Conservation (phyloP, 2,888 invertebrate species). For the Dryomyza anilis region DNA sequence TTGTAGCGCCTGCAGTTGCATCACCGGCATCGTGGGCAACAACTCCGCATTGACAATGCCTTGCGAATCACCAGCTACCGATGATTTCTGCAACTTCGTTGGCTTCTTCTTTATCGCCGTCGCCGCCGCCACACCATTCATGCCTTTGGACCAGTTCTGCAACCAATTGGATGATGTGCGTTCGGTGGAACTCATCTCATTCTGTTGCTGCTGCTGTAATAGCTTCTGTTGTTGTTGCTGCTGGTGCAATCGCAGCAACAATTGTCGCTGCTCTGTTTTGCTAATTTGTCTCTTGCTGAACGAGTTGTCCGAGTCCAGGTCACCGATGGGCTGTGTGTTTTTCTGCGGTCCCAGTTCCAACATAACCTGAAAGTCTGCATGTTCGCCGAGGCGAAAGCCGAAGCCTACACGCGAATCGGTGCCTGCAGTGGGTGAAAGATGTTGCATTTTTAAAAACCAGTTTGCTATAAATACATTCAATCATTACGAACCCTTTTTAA, state of each 20-base stretch:
- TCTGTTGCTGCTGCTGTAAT: conserved; percentile 51
- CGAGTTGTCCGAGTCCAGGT: conserved; percentile 49
- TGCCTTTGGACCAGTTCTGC: conserved; percentile 66
- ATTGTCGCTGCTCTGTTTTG: conserved; percentile 41
- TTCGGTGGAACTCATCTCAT: conserved; percentile 56
- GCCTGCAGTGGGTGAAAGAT: conserved; percentile 62
- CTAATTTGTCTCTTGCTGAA: conserved; percentile 57
- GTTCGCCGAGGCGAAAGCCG: conserved; percentile 79
- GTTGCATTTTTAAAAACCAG: background rate
- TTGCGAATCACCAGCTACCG: background rate
- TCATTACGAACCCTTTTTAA: conserved; percentile 74
- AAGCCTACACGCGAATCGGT: conserved; percentile 80
- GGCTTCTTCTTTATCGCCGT: conserved; percentile 52
- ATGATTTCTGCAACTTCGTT: conserved; percentile 13
- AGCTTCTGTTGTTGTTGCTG: conserved; percentile 38
- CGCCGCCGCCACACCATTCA: background rate
- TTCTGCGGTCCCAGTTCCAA: conserved; percentile 80
- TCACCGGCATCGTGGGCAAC: conserved; percentile 61
- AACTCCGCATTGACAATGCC: conserved; percentile 39
- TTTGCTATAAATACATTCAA: background rate
- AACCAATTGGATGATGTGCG: conserved; percentile 61
- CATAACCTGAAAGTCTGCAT: conserved; percentile 80
- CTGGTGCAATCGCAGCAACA: conserved; percentile 33
- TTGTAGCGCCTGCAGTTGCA: conserved; percentile 58
- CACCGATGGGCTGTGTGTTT: conserved; percentile 72